Evolutionary conservation across 2,113 vertebrate species (phyloP), one percentile per base, ranked within the genome.

Genomic region (Vanacampus margaritifer): DNA sequence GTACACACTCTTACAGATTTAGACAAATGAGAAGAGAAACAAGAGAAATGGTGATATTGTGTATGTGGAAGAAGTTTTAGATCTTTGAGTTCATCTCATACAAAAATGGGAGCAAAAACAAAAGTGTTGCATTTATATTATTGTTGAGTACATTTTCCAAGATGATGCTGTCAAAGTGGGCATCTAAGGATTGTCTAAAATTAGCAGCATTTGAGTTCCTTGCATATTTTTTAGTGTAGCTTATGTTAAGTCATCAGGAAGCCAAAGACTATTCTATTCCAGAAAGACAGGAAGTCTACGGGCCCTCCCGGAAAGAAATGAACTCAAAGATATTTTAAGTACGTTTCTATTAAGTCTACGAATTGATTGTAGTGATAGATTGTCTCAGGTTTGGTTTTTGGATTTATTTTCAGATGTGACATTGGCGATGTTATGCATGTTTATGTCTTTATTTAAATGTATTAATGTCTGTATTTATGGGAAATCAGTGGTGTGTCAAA

Each of bases 111-210:
- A n/a, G n/a, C n/a, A n/a, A n/a, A n/a, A n/a, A n/a, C n/a, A n/a
- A n/a, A n/a, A n/a, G n/a, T n/a, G n/a, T n/a, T n/a, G n/a, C n/a
- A n/a, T n/a, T n/a, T n/a, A n/a, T n/a, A n/a, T n/a, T n/a, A n/a
- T n/a, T n/a, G n/a, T n/a, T n/a, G n/a, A n/a, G n/a, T n/a, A n/a
- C n/a, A n/a, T 76, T 35, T 66, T 67, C 50, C 68, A 59, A 64
- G 51, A 45, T 58, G 62, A 73, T 76, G 74, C 70, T 71, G 76
- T 82, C 36, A 28, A 60, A 72, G 69, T 84, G 78, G 75, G 64
- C 58, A 76, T 75, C 73, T 73, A 75, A 74, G 64, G 58, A 53
- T 43, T 28, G 35, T 13, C 0, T 56, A 68, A 64, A 23, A 39
- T 51, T 21, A 23, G n/a, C 41, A 54, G 41, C 21, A n/a, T 56